A percentile compares a stretch with the other conserved stretches of the same genome.
Evolutionary conservation across 2,888 invertebrate species (phyloP).

Genomic region (Caenorhabditis angaria): DNA sequence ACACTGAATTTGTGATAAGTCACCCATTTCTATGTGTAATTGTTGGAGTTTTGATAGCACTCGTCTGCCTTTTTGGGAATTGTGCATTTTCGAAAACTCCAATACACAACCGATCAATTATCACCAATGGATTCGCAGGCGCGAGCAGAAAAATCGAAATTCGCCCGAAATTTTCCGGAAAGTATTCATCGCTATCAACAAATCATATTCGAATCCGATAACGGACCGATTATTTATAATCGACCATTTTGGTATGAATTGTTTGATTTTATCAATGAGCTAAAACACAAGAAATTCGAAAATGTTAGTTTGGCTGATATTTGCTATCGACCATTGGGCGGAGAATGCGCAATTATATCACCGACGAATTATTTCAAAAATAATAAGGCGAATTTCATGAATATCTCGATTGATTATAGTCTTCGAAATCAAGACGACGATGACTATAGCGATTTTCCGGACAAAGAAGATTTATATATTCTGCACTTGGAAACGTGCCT

Average conservation of each 20-base stretch:
- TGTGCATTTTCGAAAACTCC: constrained; percentile 15
- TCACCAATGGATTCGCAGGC: constrained; percentile 21
- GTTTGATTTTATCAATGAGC: constrained; percentile 10
- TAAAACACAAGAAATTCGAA: constrained; percentile 9
- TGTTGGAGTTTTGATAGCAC: constrained; percentile 16
- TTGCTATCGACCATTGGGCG: constrained; percentile 27
- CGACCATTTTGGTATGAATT: not conserved
- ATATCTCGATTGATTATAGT: not conserved
- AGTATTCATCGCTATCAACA: constrained; percentile 28
- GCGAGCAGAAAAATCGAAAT: constrained; percentile 11
- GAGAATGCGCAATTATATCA: constrained; percentile 22
- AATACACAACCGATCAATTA: constrained; percentile 27
- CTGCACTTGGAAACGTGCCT: constrained; percentile 18
- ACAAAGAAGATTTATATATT: constrained; percentile 11
- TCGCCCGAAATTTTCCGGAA: constrained; percentile 24
- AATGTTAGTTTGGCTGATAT: constrained; percentile 14
- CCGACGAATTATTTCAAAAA: constrained; percentile 33
- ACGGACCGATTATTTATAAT: not conserved
- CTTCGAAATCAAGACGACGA: not conserved
- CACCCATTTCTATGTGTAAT: constrained; percentile 17
- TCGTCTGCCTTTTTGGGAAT: constrained; percentile 17
- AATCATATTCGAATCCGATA: not conserved
- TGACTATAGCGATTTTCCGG: constrained; percentile 11
- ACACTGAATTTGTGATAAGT: constrained; percentile 13
- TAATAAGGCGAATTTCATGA: not conserved